These are phyloP conservation scores for Bagarius yarrelli DNA, from an alignment of 2,113 vertebrate species.

Conservation along the genomic window DNA sequence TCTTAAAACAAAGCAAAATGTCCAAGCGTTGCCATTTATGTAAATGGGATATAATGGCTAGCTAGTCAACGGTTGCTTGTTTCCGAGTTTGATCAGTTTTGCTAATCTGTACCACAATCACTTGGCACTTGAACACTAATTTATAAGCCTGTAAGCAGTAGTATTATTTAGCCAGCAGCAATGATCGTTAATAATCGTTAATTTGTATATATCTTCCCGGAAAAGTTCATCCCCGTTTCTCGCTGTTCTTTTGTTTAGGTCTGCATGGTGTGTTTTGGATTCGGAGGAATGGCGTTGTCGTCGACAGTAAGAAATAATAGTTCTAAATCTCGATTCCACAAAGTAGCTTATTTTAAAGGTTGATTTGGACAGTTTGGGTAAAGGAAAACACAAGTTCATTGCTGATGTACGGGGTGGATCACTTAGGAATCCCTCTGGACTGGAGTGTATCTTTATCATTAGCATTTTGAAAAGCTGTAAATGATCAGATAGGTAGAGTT, in stretches of 20 bases:
- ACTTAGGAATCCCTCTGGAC: neutral
- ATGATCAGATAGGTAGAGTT: neutral
- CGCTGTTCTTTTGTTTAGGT: neutral
- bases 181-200: neutral
- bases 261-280: neutral
- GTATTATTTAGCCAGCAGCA: neutral
- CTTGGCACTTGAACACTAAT: constrained; percentile 8
- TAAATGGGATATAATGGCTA: neutral
- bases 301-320: neutral
- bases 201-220: neutral
- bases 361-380: neutral
- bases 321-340: neutral
- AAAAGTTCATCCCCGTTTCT: neutral
- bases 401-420: neutral
- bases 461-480: neutral
- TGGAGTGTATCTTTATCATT: neutral
- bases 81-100: neutral
- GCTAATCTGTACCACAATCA: constrained; percentile 20
- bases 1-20: neutral
- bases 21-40: neutral
- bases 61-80: neutral
- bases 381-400: neutral
- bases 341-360: neutral
- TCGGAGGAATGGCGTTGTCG: neutral
- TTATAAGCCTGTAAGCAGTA: neutral